Base-by-base conservation (phyloP, 2,113 vertebrate genomes). In the Scophthalmus maximus region DNA sequence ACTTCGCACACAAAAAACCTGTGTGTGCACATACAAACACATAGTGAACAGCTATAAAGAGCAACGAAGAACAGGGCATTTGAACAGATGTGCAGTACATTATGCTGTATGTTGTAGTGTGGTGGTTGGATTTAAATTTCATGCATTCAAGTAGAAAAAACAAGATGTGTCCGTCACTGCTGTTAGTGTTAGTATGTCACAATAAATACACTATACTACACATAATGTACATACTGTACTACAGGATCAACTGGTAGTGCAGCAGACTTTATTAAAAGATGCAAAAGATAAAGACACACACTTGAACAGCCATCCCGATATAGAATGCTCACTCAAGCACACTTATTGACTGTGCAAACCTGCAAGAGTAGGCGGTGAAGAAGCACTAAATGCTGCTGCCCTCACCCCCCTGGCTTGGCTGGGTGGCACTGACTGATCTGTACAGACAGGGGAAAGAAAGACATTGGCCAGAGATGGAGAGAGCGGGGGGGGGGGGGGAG, bases 371-470 rank as follows among this genome's bases (percentile, higher is more conserved):
- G 79, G 74, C 59, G 49, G 74, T 81, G 82, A 61, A 78, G 81
- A 75, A 83, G 68, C 73, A 59, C 69, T 82, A 65, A 86, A 82
- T 63, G 52, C 77, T 79, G 73, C 73, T 73, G 76, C 66, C 49
- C 72, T 67, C 72, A 32, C 69, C 71, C 78, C 68, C 49, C 79
- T 60, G 75, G 79, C 72, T 80, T 32, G 81, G 75, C 75, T 87
- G 58, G 57, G 59, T 73, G 78, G 74, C 64, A 57, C 51, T 90
- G 88, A 91, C 84, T 81, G 83, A 90, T 92, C 78, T 68, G 40
- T 81, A 76, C 60, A 84, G 85, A 87, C 82, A 85, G 68, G 75
- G 47, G 73, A 81, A 76, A 86, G 59, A 80, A 84, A 74, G 75
- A 66, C 58, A 55, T 27, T 44, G 57, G 71, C 6, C 17, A 57